Evolutionary conservation across 2,113 vertebrate genomes (phyloP), one percentile per base, ranked within the genome.

Genomic region (Microcebus ravelobensis): DNA sequence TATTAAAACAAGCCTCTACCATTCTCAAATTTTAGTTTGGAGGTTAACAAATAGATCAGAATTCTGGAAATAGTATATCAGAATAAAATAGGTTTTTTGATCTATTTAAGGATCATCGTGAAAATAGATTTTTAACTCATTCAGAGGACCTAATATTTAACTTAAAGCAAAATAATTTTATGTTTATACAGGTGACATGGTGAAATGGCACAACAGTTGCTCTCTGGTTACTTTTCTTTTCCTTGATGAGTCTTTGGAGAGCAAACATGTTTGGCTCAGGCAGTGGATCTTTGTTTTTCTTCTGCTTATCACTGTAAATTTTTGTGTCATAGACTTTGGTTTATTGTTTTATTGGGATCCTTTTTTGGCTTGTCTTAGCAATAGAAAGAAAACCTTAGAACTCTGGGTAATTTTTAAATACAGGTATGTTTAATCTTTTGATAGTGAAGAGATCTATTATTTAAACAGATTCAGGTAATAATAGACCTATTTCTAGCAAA

Each of bases 401-500:
- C 89, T 96, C 42, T 90, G 48, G 31, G 71, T 83, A 45, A 48
- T 82, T 93, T 67, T 55, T 13, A 95, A 93, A 83, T 71, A 39
- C 50, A 76, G 29, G 50, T 86, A 61, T 79, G 95, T 96, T 76
- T 50, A 81, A 0, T 93, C n/a, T 94, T 83, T 92, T 80, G 89
- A 52, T 95, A 71, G 74, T 71, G 42, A 96, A 89, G 71, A 74
- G 8, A 25, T n/a, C 81, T 95, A 23, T 12, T 12, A 70, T 93
- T 97, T 96, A 92, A 92, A 65, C 91, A 92, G 50, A 96, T 55
- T 84, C 36, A 90, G 57, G 88, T 94, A 15, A 59, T 84, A 45
- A 71, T 74, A 45, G 20, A 86, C 74, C 77, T 94, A 31, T 83
- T 90, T 93, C 57, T 96, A 79, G 59, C 70, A 93, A 95, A 48